Evolutionary conservation across 2,113 vertebrate species (phyloP), one percentile per base, ranked within the genome.

Genomic region (Spizaetus ornatus): DNA sequence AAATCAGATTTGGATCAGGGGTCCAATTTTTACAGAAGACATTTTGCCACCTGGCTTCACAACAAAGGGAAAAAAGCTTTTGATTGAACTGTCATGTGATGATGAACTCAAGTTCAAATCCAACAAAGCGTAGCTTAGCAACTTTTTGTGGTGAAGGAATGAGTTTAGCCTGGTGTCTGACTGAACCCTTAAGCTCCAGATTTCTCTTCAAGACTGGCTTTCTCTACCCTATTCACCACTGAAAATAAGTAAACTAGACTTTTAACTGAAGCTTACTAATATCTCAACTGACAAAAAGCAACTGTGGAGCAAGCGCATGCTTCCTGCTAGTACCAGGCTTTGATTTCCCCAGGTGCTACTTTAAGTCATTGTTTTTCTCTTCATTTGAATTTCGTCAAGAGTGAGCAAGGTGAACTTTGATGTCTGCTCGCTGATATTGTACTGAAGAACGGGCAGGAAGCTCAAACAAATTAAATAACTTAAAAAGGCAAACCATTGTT

Each of bases 21-120:
- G 90, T 66, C 66, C 55, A 69, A 13, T 93, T 95, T 96, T 94
- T 90, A 88, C 47, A 93, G 84, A 83, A 82, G 79, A 93, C 23
- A 55, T 91, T 91, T 86, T 95, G 80, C 58, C 95, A 95, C 94
- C 93, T 97, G 90, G 62, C n/a, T 92, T 97, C 62, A 62, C 91
- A 94, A 91, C 78, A 93, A 92, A 97, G 47, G 27, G 59, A 71
- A 96, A 70, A 72, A 78, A 65, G 47, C 62, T 95, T 94, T 91
- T 96, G 92, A 97, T 93, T 89, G 81, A 97, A 94, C 77, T 93
- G 72, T 85, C 94, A 86, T 38, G 63, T 62, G 74, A 95, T 63
- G 47, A 69, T 73, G 86, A 95, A 97, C 88, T 95, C 48, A 22
- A 94, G 91, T 93, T 96, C 90, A 90, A 87, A 82, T 90, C 80